phyloP scores from a whole-genome alignment of 2,113 vertebrate species.

The Crotalus tigris region DNA sequence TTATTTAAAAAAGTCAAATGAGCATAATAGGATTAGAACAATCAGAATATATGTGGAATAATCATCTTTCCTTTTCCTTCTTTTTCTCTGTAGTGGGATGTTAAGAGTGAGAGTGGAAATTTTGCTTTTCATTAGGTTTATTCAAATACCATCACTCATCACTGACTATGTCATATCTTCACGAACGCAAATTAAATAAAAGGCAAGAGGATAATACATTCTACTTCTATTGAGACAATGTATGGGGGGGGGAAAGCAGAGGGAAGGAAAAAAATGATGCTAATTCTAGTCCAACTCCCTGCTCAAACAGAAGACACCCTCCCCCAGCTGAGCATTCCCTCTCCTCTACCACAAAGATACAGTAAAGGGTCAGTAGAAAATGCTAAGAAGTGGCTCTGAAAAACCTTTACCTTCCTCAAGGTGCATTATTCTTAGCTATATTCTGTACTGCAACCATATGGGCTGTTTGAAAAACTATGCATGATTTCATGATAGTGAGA shows the following conservation, averaged over 20 bases:
- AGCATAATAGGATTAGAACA: neutral
- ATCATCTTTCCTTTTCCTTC: neutral
- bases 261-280: neutral
- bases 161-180: neutral
- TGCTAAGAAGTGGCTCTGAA: neutral
- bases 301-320: neutral
- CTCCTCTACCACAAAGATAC: neutral
- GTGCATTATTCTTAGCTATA: neutral
- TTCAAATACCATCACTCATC: neutral
- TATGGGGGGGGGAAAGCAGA: neutral
- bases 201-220: neutral
- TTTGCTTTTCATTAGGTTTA: neutral
- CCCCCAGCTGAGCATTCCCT: neutral
- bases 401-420: neutral
- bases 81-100: neutral
- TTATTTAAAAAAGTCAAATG: neutral
- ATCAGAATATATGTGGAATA: neutral
- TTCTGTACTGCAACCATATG: neutral
- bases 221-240: neutral
- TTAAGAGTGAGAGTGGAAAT: neutral
- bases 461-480: neutral
- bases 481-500: neutral
- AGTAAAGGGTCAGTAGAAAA: neutral
- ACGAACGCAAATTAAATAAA: neutral
- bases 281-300: neutral